Evolutionary conservation across 2,797 vertebrate genomes (phyloP).

Genomic region (Cygnus olor): DNA sequence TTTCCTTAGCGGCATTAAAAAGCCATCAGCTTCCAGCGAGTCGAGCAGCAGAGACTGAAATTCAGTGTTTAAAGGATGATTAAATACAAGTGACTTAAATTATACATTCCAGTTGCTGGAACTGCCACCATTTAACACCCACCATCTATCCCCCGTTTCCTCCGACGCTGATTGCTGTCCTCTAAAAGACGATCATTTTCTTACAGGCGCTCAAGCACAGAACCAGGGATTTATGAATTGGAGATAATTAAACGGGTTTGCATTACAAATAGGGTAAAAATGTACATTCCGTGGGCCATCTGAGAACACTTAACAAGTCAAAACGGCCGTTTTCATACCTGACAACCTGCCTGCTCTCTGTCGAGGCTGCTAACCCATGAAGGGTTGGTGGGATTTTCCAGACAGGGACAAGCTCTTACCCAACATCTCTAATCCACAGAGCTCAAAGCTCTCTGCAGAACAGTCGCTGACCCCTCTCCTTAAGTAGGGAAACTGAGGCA

Average conservation of each 20-base stretch:
- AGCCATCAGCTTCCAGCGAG: not conserved
- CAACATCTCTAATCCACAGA: not conserved
- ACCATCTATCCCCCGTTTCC: not conserved
- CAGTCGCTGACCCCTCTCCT: not conserved
- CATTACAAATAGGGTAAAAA: constrained; percentile 20
- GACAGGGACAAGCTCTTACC: not conserved
- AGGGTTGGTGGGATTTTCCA: not conserved
- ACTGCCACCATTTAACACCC: constrained; percentile 44
- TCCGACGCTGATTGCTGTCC: constrained; percentile 37
- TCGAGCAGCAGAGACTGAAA: constrained; percentile 31
- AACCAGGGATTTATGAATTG: constrained; percentile 32
- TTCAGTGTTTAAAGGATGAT: constrained; percentile 53
- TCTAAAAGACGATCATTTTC: constrained; percentile 29
- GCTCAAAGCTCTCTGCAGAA: not conserved
- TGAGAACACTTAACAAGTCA: not conserved
- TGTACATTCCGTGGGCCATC: not conserved
- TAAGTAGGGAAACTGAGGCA: not conserved
- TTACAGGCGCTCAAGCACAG: not conserved
- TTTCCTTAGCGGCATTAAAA: not conserved
- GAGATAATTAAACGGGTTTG: constrained; percentile 33
- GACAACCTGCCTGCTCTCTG: not conserved
- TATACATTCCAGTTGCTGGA: constrained; percentile 42
- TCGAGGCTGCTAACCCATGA: not conserved
- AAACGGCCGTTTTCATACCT: constrained; percentile 18
- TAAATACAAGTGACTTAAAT: constrained; percentile 64